phyloP scores from a whole-genome alignment of 2,888 invertebrate species.

The Alloplasta piceator region DNA sequence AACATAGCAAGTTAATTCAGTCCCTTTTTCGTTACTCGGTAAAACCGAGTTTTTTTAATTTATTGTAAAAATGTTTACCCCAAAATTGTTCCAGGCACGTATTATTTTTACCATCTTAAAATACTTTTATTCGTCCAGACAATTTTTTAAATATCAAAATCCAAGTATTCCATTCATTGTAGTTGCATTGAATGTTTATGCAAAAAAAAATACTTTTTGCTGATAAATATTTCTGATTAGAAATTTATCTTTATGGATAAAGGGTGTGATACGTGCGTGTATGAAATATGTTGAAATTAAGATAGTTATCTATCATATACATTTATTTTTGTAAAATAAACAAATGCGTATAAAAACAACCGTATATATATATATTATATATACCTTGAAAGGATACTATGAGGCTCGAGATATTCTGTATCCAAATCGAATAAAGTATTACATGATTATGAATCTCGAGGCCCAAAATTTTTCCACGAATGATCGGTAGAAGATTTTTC shows the following conservation, averaged over 20 bases:
- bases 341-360: slow-evolving; percentile 76
- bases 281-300: slow-evolving; percentile 68
- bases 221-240: neutral
- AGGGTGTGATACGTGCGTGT: slow-evolving; percentile 68
- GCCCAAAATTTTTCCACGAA: neutral
- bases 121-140: too few species aligned
- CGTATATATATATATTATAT: slow-evolving; percentile 10
- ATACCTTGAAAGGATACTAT: slow-evolving; percentile 64
- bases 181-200: neutral
- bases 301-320: slow-evolving; percentile 75
- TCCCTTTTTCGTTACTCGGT: too few species aligned
- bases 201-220: neutral
- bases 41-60: too few species aligned
- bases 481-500: too few species aligned
- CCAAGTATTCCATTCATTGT: too few species aligned
- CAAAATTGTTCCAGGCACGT: too few species aligned
- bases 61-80: too few species aligned
- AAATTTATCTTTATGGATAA: too few species aligned
- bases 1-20: too few species aligned
- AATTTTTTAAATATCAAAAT: too few species aligned
- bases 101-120: too few species aligned
- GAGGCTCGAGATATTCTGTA: slow-evolving; percentile 54
- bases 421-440: slow-evolving; percentile 67
- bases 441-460: slow-evolving; percentile 36
- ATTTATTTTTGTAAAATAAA: slow-evolving; percentile 82